Conservation (phyloP, 2,888 invertebrate species). For the Scaeva pyrastri region DNA sequence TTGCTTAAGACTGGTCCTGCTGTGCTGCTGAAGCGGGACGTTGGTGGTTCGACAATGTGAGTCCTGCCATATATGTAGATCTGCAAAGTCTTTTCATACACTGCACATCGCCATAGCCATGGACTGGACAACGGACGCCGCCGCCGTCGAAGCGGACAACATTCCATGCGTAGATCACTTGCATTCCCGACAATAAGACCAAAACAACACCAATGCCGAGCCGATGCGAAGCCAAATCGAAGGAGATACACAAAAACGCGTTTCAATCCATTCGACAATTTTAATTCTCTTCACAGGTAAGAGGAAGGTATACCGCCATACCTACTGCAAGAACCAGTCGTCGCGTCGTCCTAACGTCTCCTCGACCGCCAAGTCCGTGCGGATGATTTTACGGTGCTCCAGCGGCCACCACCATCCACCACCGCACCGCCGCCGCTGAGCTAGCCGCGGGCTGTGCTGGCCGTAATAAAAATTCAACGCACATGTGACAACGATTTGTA, state of each 20-base stretch:
- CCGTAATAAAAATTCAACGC: slow-evolving; percentile 83
- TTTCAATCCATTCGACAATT: slow-evolving; percentile 69
- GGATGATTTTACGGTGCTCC: slow-evolving; percentile 24
- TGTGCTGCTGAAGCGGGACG: slow-evolving; percentile 49
- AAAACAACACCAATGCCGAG: slow-evolving; percentile 39
- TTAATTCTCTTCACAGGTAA: slow-evolving; percentile 73
- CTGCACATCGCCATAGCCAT: slow-evolving; percentile 32
- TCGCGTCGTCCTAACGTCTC: slow-evolving; percentile 37
- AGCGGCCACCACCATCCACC: background rate
- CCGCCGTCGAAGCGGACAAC: slow-evolving; percentile 44
- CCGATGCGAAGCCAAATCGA: slow-evolving; percentile 10
- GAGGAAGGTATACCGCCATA: too few relatives aligned
- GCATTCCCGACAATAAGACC: slow-evolving; percentile 68
- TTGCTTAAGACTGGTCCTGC: slow-evolving; percentile 64
- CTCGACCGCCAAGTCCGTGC: background rate
- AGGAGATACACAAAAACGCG: slow-evolving; percentile 55
- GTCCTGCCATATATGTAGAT: slow-evolving; percentile 70
- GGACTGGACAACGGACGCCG: slow-evolving; percentile 9
- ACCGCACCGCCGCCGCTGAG: background rate
- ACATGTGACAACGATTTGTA: slow-evolving; percentile 84
- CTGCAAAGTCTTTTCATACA: slow-evolving; percentile 53
- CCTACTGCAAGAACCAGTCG: slow-evolving; percentile 45
- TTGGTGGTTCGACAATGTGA: slow-evolving; percentile 48
- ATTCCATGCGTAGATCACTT: slow-evolving; percentile 70
- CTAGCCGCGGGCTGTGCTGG: slow-evolving; percentile 14